Evolutionary conservation across 2,797 vertebrate species (phyloP).

Genomic region (Vespertilio murinus): DNA sequence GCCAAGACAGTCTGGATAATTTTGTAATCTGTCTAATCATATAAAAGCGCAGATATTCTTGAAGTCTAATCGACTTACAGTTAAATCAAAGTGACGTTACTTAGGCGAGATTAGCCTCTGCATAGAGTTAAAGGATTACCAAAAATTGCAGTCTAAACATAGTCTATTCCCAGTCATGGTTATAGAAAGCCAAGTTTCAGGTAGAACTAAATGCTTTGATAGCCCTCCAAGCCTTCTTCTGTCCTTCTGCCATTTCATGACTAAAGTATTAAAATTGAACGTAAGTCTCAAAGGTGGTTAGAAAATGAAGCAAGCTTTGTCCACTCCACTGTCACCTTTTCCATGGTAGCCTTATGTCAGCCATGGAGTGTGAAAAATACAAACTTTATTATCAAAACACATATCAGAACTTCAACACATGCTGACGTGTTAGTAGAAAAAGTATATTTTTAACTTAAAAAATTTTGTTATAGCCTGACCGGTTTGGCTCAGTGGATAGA

Average conservation of each 20-base stretch:
- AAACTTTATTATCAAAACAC: slow-evolving; percentile 11
- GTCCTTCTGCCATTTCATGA: background rate
- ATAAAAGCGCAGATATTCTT: background rate
- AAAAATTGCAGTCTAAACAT: background rate
- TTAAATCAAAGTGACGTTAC: background rate
- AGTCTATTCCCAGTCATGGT: background rate
- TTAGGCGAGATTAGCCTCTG: background rate
- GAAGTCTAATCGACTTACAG: background rate
- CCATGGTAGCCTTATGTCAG: background rate
- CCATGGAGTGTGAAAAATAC: background rate
- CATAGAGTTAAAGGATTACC: background rate
- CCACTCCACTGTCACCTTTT: background rate
- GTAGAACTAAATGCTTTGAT: background rate
- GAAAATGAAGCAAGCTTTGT: background rate
- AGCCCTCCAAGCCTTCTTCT: background rate
- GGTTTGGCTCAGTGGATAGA: too few species aligned
- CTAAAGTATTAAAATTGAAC: background rate
- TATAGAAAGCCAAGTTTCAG: slow-evolving; percentile 10
- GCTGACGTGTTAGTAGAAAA: background rate
- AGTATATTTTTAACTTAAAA: background rate
- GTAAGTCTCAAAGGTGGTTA: background rate
- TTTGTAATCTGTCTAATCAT: background rate
- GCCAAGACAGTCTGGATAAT: background rate
- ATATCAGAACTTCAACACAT: background rate
- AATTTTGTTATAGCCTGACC: background rate